A percentile compares a stretch with the other conserved stretches of the same genome.
phyloP scores from a whole-genome alignment of 2,797 vertebrate species.

The Coreius guichenoti region DNA sequence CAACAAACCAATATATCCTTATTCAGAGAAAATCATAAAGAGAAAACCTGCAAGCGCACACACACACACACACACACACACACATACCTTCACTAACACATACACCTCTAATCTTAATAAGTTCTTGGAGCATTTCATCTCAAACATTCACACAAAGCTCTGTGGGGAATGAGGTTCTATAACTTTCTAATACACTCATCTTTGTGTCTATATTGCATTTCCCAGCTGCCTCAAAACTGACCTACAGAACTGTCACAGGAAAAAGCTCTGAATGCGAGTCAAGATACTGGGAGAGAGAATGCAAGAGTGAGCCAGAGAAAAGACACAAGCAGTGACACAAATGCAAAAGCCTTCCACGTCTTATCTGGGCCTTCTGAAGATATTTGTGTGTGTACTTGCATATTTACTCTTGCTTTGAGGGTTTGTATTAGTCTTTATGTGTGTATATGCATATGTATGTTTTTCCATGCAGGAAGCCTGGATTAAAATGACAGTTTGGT shows the following conservation, averaged over 20 bases:
- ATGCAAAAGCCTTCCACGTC: not conserved
- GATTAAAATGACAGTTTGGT: conserved; percentile 39
- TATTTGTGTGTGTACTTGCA: conserved; percentile 37
- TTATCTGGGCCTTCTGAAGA: conserved; percentile 32
- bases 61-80: not conserved
- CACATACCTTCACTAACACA: conserved; percentile 12
- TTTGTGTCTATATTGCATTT: conserved; percentile 31
- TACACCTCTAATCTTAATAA: conserved; percentile 32
- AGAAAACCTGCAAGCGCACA: not conserved
- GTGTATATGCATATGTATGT: conserved; percentile 45
- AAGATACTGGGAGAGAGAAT: not conserved
- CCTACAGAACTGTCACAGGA: conserved; percentile 15
- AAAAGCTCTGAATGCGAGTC: conserved; percentile 16
- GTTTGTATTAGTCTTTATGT: conserved; percentile 38
- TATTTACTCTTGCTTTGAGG: conserved; percentile 41
- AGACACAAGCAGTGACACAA: conserved; percentile 13
- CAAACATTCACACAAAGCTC: conserved; percentile 15
- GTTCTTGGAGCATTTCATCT: conserved; percentile 29
- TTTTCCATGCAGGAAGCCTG: conserved; percentile 1
- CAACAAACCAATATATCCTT: conserved; percentile 22
- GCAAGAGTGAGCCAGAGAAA: conserved; percentile 1
- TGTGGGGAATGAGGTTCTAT: conserved; percentile 35
- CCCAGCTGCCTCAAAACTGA: conserved; percentile 27
- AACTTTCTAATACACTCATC: conserved; percentile 17
- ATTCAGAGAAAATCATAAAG: conserved; percentile 12